phyloP scores from a whole-genome alignment of 2,888 invertebrate genomes.

The Holacanthella duospinosa region DNA sequence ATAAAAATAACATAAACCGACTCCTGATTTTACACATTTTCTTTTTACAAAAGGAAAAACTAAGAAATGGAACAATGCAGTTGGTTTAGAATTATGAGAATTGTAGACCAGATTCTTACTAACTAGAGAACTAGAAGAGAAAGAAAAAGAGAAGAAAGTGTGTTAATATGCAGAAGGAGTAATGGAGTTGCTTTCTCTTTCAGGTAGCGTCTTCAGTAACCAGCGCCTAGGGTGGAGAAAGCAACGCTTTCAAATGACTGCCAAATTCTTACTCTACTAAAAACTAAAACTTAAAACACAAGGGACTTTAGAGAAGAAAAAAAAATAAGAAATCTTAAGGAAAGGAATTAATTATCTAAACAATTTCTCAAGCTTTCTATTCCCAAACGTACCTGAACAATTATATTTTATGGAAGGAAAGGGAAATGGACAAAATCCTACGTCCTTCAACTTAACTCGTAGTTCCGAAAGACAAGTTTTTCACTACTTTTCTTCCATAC shows the following conservation, averaged over 20 bases:
- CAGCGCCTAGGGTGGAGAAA: background rate
- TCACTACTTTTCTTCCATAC: background rate
- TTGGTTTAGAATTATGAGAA: no score
- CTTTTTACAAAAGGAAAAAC: background rate
- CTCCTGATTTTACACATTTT: background rate
- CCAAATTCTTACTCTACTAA: background rate
- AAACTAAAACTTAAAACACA: background rate
- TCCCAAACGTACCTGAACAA: background rate
- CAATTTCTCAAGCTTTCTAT: background rate
- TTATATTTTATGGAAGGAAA: slow-evolving; percentile 2
- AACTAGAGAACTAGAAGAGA: no score
- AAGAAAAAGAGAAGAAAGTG: background rate
- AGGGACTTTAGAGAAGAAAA: background rate
- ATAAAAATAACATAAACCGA: slow-evolving; percentile 3
- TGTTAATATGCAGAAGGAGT: background rate
- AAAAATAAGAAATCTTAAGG: background rate
- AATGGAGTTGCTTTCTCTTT: no score
- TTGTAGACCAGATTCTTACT: background rate
- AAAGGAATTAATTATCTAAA: slow-evolving; percentile 2
- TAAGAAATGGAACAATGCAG: no score
- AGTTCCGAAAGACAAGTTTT: no score
- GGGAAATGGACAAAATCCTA: background rate
- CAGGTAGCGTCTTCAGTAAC: background rate
- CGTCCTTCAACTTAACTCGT: no score
- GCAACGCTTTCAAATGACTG: background rate